Evolutionary conservation across 2,113 vertebrate species (phyloP).

Genomic region (Triplophysa rosa): DNA sequence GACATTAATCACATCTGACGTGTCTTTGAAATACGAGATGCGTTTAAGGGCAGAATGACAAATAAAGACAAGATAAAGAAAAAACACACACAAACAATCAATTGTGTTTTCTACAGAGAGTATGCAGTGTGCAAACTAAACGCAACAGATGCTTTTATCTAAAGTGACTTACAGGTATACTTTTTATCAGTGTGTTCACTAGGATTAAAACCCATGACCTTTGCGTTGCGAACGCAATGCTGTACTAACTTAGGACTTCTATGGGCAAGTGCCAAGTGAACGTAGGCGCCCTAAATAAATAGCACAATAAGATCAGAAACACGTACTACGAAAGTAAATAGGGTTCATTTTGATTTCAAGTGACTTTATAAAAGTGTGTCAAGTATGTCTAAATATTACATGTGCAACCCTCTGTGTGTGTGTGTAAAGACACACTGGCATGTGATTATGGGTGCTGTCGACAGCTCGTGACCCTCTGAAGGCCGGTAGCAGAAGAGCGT

Average conservation of each 20-base stretch:
- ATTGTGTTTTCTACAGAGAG: not conserved
- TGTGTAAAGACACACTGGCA: constrained; percentile 24
- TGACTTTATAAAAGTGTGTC: not conserved
- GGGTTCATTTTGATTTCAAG: not conserved
- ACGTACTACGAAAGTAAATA: too few relatives aligned
- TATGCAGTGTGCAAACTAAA: constrained; percentile 9
- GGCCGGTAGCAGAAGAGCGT: constrained; percentile 25
- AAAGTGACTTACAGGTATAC: too few relatives aligned
- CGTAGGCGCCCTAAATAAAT: too few relatives aligned
- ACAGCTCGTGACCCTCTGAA: constrained; percentile 48
- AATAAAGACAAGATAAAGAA: constrained; percentile 27
- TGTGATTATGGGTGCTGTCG: constrained; percentile 19
- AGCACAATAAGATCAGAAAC: too few relatives aligned
- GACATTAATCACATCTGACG: constrained; percentile 63
- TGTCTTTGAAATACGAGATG: constrained; percentile 73
- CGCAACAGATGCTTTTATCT: not conserved
- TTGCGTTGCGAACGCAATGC: too few relatives aligned
- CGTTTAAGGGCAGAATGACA: constrained; percentile 65
- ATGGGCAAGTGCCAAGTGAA: not conserved
- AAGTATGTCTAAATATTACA: not conserved
- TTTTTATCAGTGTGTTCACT: too few relatives aligned
- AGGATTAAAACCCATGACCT: too few relatives aligned
- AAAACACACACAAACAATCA: not conserved
- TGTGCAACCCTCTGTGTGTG: not conserved
- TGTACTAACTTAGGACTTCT: not conserved